Percentiles rank a stretch among this genome's conserved stretches.
Evolutionary conservation across 1,140 invertebrate genomes (phyloP).

Genomic region (Aphelinus certus): DNA sequence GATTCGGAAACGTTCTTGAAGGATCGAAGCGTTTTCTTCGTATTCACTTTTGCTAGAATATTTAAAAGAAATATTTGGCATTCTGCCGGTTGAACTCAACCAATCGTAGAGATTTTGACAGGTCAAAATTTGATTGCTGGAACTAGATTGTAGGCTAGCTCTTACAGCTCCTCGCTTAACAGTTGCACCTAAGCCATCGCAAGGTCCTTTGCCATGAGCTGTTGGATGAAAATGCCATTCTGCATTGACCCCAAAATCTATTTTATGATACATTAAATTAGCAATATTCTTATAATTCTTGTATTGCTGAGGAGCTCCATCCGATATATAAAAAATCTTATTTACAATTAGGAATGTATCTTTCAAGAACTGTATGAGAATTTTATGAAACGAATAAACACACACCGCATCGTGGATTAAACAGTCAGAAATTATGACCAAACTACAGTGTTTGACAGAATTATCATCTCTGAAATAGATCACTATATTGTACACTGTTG

Average conservation of each 20-base stretch:
- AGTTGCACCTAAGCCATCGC: too few relatives aligned
- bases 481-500: slow-evolving; percentile 32
- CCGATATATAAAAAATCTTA: slow-evolving; percentile 22
- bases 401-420: slow-evolving; percentile 4
- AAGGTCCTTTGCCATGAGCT: too few relatives aligned
- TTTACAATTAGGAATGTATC: slow-evolving; percentile 31
- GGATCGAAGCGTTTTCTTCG: too few relatives aligned
- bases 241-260: slow-evolving; percentile 47
- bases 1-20: too few relatives aligned
- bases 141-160: too few relatives aligned
- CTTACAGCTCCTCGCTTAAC: too few relatives aligned
- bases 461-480: slow-evolving; percentile 15
- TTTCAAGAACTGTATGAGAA: too few relatives aligned
- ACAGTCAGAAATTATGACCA: slow-evolving; percentile 23
- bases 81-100: too few relatives aligned
- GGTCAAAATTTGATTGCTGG: too few relatives aligned
- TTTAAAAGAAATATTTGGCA: too few relatives aligned
- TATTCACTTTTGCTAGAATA: neutral
- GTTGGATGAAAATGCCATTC: slow-evolving; percentile 51
- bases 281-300: slow-evolving; percentile 50
- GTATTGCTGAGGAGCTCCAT: slow-evolving; percentile 42
- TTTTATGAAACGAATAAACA: slow-evolving; percentile 33
- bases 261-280: slow-evolving; percentile 49
- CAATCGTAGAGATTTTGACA: too few relatives aligned
- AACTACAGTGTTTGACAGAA: slow-evolving; percentile 9